phyloP scores from a whole-genome alignment of 2,797 vertebrate genomes.

The Semotilus atromaculatus region DNA sequence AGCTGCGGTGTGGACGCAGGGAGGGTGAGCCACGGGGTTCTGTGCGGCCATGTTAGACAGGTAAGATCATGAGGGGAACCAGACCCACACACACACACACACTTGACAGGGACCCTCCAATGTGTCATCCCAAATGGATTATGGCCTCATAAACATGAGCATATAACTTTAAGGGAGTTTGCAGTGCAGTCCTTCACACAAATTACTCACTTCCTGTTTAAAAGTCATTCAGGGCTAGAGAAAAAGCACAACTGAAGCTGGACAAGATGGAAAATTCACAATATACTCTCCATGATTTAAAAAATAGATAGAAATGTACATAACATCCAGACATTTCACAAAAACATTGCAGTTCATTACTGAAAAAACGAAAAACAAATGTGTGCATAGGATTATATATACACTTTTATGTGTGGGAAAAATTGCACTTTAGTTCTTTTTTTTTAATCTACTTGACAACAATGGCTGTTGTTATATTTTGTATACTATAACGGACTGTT shows the following conservation, averaged over 20 bases:
- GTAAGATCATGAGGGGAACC: constrained; percentile 4
- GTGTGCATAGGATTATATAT: no score
- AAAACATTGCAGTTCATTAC: background rate
- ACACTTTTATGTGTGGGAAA: background rate
- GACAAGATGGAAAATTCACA: background rate
- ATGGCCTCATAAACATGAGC: background rate
- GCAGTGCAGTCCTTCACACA: background rate
- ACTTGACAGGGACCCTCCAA: constrained; percentile 3
- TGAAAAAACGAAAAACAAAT: background rate
- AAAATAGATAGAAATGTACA: background rate
- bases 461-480: background rate
- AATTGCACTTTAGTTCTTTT: background rate
- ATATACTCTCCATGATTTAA: background rate
- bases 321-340: background rate
- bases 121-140: background rate
- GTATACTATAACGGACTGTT: background rate
- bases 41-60: constrained; percentile 37
- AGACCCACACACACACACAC: background rate
- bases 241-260: background rate
- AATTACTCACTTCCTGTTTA: constrained; percentile 22
- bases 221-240: background rate
- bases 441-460: background rate
- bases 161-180: constrained; percentile 3
- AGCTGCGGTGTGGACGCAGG: constrained; percentile 33
- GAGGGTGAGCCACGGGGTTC: constrained; percentile 5